These are phyloP conservation scores for Coelogynopora nodosa DNA, from an alignment of 2,888 invertebrate genomes.

Conservation along the genomic window DNA sequence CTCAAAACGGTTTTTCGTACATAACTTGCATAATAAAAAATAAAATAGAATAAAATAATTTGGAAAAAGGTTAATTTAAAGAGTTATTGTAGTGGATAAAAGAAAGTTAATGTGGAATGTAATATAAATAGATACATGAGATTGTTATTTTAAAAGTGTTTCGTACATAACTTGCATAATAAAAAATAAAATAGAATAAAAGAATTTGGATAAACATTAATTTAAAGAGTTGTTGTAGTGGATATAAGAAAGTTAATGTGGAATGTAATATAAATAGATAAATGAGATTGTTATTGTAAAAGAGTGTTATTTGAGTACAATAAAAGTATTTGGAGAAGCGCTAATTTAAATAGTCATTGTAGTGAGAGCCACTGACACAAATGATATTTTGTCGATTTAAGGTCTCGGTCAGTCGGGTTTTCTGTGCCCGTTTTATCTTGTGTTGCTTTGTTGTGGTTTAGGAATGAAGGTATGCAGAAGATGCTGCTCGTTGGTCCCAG, in stretches of 20 bases:
- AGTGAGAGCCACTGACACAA: not conserved
- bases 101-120: too few species aligned
- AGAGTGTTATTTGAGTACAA: not conserved
- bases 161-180: too few species aligned
- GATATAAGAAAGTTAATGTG: too few species aligned
- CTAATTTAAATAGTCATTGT: not conserved
- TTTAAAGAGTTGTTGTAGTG: not conserved
- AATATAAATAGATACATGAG: not conserved
- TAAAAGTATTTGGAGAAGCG: not conserved
- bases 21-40: too few species aligned
- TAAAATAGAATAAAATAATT: too few species aligned
- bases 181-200: too few species aligned
- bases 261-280: not conserved
- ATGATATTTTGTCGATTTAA: not conserved
- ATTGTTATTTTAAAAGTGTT: not conserved
- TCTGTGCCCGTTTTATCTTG: not conserved
- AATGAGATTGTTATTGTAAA: not conserved
- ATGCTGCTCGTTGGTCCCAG: not conserved
- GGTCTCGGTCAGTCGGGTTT: slow-evolving; percentile 10
- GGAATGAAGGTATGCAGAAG: slow-evolving; percentile 19
- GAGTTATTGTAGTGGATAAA: not conserved
- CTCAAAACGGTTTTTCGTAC: too few species aligned
- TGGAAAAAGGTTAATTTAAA: not conserved
- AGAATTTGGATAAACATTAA: not conserved
- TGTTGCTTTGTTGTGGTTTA: slow-evolving; percentile 14